Evolutionary conservation across 1,140 invertebrate genomes (phyloP).

Genomic region (Drosophila ironensis): DNA sequence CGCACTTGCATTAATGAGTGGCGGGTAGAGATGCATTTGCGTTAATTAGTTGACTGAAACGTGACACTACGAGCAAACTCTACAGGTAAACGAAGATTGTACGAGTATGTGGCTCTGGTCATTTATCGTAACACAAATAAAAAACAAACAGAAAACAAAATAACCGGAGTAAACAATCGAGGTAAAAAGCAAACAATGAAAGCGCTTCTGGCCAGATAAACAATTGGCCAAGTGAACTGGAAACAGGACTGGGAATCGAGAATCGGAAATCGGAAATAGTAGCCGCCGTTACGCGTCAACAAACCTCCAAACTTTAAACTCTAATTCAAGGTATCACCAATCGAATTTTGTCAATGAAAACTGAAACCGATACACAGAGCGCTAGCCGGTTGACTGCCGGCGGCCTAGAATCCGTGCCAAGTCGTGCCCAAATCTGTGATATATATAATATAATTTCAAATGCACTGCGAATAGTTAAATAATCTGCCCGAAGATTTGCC

Average conservation of each 20-base stretch:
- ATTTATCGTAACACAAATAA: conserved; percentile 45
- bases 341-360: conserved; percentile 12
- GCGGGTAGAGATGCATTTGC: conserved; percentile 8
- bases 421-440: conserved; percentile 5
- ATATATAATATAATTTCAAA: background rate
- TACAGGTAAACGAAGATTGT: conserved; percentile 32
- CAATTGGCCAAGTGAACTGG: background rate
- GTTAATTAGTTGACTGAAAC: conserved; percentile 19
- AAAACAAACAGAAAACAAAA: conserved; percentile 8
- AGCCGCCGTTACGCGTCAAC: conserved; percentile 38
- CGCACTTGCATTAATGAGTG: conserved; percentile 3
- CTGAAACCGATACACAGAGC: background rate
- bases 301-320: conserved; percentile 12
- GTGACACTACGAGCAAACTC: conserved; percentile 55
- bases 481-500: no score
- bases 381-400: background rate
- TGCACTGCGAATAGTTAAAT: no score
- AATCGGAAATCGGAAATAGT: background rate
- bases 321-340: background rate
- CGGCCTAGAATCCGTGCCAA: conserved; percentile 1
- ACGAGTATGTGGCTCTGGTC: conserved; percentile 53
- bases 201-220: background rate
- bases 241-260: conserved; percentile 7
- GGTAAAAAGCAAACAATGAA: conserved; percentile 16
- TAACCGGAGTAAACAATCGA: background rate